Evolutionary conservation across 2,888 invertebrate genomes (phyloP).

Genomic region (Uloborus plumipes): DNA sequence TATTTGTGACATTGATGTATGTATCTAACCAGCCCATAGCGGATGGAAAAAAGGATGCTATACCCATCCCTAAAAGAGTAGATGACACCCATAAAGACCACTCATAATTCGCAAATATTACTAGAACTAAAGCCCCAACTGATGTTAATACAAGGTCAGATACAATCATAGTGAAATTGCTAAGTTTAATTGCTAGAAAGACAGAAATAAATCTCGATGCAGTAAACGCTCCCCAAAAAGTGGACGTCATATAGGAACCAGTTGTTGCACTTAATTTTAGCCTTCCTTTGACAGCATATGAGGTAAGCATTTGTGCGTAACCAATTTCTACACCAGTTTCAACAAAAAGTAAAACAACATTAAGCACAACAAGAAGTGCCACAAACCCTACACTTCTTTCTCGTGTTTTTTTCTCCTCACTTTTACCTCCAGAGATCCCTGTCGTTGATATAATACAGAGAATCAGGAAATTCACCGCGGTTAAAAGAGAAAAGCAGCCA

Average conservation of each 20-base stretch:
- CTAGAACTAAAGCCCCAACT: slow-evolving; percentile 70
- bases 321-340: slow-evolving; percentile 73
- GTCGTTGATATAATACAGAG: slow-evolving; percentile 29
- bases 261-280: slow-evolving; percentile 69
- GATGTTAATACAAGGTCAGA: slow-evolving; percentile 70
- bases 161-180: slow-evolving; percentile 71
- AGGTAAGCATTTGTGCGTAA: slow-evolving; percentile 72
- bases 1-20: slow-evolving; percentile 72
- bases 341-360: slow-evolving; percentile 71
- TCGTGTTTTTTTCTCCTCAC: slow-evolving; percentile 28
- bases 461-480: slow-evolving; percentile 70
- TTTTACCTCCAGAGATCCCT: slow-evolving; percentile 42
- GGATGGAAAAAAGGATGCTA: slow-evolving; percentile 73
- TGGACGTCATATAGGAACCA: slow-evolving; percentile 71
- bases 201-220: slow-evolving; percentile 70
- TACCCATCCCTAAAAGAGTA: slow-evolving; percentile 71
- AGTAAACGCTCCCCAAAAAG: slow-evolving; percentile 73
- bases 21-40: slow-evolving; percentile 73
- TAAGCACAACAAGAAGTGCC: slow-evolving; percentile 69
- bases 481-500: slow-evolving; percentile 70
- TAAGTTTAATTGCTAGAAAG: slow-evolving; percentile 71
- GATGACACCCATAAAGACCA: slow-evolving; percentile 71
- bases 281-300: slow-evolving; percentile 70
- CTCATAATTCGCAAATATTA: slow-evolving; percentile 68
- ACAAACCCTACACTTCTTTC: slow-evolving; percentile 66